Evolutionary conservation across 2,888 invertebrate genomes (phyloP).

Genomic region (Rhynchonema sp.): DNA sequence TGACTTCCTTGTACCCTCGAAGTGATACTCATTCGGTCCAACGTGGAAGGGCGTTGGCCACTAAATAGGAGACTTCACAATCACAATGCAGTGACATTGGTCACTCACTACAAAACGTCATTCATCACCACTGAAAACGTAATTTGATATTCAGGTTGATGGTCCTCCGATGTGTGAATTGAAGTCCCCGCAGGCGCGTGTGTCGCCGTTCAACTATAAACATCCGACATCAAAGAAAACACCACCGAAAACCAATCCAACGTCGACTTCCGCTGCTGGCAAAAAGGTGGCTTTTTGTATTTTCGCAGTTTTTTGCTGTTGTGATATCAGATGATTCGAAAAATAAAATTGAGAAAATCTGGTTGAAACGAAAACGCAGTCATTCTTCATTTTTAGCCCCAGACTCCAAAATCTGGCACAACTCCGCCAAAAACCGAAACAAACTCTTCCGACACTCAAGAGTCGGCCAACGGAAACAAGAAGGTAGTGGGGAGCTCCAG

Average conservation of each 20-base stretch:
- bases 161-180: not conserved
- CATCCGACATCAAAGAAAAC: not conserved
- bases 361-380: not conserved
- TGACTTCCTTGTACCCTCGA: too few relatives aligned
- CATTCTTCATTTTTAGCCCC: not conserved
- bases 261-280: too few relatives aligned
- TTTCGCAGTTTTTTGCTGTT: too few relatives aligned
- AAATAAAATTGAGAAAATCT: not conserved
- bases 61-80: too few relatives aligned
- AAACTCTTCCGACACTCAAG: not conserved
- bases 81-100: too few relatives aligned
- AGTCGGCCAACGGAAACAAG: not conserved
- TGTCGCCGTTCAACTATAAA: not conserved
- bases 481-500: not conserved
- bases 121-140: too few relatives aligned
- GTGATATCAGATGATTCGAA: not conserved
- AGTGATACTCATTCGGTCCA: too few relatives aligned
- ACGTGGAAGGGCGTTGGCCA: too few relatives aligned
- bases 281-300: too few relatives aligned
- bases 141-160: not conserved
- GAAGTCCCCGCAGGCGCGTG: not conserved
- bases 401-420: too few relatives aligned
- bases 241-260: not conserved
- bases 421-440: not conserved
- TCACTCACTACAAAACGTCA: too few relatives aligned